Conservation (phyloP, 2,888 invertebrate genomes). For the Sicus ferrugineus region DNA sequence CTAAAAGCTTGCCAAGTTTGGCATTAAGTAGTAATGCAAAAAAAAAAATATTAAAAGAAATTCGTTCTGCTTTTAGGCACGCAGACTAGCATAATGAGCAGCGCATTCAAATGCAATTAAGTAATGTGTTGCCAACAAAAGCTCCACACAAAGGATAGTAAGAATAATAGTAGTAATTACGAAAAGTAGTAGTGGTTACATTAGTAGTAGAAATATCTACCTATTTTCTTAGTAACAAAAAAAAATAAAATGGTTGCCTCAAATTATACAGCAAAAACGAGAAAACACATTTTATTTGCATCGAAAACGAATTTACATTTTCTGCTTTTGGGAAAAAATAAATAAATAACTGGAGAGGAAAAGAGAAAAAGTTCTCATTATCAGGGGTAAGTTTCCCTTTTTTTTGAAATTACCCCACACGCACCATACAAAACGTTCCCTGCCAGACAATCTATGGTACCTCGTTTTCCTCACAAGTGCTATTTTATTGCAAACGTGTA, state of each 20-base stretch:
- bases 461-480: too few species aligned
- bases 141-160: slow-evolving; percentile 39
- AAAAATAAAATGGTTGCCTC: slow-evolving; percentile 13
- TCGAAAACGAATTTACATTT: slow-evolving; percentile 6
- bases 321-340: neutral
- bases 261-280: slow-evolving; percentile 28
- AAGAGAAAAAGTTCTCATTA: neutral
- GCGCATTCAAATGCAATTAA: slow-evolving; percentile 56
- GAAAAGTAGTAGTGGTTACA: slow-evolving; percentile 24
- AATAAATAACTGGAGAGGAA: neutral
- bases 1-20: slow-evolving; percentile 28
- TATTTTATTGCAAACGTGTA: too few species aligned
- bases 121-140: slow-evolving; percentile 51
- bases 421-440: too few species aligned
- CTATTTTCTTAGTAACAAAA: too few species aligned
- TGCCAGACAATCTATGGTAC: too few species aligned
- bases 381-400: too few species aligned
- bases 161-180: slow-evolving; percentile 20
- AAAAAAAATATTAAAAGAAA: neutral
- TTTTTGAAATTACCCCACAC: too few species aligned
- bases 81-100: slow-evolving; percentile 56
- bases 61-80: slow-evolving; percentile 9
- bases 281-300: slow-evolving; percentile 14
- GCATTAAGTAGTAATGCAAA: slow-evolving; percentile 20
- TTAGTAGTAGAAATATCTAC: neutral